A percentile compares a stretch with the other conserved stretches of the same genome.
phyloP scores from a whole-genome alignment of 2,797 vertebrate genomes.

The Geotria australis region DNA sequence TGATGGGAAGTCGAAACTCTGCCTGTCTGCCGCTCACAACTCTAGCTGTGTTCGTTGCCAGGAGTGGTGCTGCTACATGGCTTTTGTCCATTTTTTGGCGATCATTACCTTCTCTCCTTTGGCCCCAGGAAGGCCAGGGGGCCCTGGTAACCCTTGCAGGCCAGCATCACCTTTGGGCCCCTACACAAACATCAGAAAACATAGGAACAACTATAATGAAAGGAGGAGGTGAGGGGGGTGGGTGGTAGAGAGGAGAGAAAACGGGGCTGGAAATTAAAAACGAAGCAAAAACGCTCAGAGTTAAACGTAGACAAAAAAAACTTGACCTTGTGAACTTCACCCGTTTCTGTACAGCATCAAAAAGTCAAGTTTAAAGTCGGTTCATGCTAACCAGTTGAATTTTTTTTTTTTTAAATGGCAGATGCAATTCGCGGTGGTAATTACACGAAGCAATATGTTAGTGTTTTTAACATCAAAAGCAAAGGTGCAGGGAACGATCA shows the following conservation, averaged over 20 bases:
- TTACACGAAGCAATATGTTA: not conserved
- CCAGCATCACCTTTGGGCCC: slow-evolving; percentile 58
- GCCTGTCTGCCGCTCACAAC: too few species aligned
- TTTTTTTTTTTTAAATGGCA: not conserved
- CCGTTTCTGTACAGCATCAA: too few species aligned
- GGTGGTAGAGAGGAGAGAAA: too few species aligned
- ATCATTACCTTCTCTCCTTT: slow-evolving; percentile 74
- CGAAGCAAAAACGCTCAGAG: not conserved
- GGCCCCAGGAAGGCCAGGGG: slow-evolving; percentile 42
- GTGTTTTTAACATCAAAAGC: slow-evolving; percentile 2
- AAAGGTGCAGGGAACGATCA: slow-evolving; percentile 2
- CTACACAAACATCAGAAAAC: slow-evolving; percentile 17
- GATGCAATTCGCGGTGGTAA: slow-evolving; percentile 1
- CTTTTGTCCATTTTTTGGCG: too few species aligned
- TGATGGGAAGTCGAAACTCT: too few species aligned
- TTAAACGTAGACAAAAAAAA: not conserved
- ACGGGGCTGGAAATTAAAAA: too few species aligned
- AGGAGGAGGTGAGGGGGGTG: not conserved
- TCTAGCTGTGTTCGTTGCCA: too few species aligned
- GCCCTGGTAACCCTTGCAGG: slow-evolving; percentile 59
- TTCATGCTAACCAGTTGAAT: not conserved
- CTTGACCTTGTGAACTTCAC: not conserved
- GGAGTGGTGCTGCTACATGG: too few species aligned
- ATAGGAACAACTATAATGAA: slow-evolving; percentile 2
- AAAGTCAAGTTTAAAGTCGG: too few species aligned